Percentiles rank a stretch among this genome's conserved stretches.
phyloP scores from a whole-genome alignment of 2,888 invertebrate genomes.

The Plutella xylostella region DNA sequence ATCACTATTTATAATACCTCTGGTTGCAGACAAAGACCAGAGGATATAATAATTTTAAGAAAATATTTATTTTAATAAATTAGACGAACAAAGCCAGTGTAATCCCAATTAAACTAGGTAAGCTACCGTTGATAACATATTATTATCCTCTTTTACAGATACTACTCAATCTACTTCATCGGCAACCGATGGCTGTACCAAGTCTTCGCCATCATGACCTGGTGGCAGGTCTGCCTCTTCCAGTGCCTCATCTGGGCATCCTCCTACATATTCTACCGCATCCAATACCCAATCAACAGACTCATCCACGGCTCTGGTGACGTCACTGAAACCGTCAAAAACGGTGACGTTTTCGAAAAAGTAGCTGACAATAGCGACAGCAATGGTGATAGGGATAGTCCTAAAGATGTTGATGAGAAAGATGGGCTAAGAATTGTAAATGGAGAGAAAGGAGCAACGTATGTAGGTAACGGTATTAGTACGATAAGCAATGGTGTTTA shows the following conservation, averaged over 20 bases:
- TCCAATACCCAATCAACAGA: conserved; percentile 50
- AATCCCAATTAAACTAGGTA: no score
- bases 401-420: background rate
- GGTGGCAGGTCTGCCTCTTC: conserved; percentile 59
- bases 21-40: no score
- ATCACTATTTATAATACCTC: no score
- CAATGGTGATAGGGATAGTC: background rate
- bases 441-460: background rate
- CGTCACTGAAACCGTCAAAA: background rate
- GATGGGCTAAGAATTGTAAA: no score
- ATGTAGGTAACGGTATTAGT: no score
- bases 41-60: no score
- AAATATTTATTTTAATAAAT: no score
- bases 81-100: no score
- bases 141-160: conserved; percentile 27
- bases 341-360: background rate
- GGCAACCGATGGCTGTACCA: conserved; percentile 61
- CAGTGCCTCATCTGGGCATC: conserved; percentile 43
- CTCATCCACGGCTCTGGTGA: conserved; percentile 34
- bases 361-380: background rate
- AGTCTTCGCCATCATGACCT: conserved; percentile 60
- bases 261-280: conserved; percentile 39
- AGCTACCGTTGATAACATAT: background rate
- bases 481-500: no score
- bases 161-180: conserved; percentile 55